Conservation (phyloP, 2,888 invertebrate genomes). For the Acronicta aceris region DNA sequence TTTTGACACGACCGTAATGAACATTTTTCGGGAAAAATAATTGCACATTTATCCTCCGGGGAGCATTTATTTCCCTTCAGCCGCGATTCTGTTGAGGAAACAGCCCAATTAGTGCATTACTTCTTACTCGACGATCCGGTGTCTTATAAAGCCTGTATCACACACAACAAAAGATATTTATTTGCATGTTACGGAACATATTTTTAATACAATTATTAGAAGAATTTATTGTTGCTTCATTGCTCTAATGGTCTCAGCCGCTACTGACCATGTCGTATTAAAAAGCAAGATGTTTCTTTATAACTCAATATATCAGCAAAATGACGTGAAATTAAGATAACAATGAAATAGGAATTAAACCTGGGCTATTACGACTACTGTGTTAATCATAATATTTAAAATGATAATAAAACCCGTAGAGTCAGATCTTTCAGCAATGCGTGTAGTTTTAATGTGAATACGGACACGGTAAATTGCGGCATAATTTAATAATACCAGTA, state of each 20-base stretch:
- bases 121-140: conserved; percentile 69
- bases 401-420: conserved; percentile 26
- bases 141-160: conserved; percentile 52
- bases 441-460: conserved; percentile 52
- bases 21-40: conserved; percentile 82
- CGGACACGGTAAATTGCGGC: conserved; percentile 60
- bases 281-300: neutral
- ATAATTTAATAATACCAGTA: conserved; percentile 65
- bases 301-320: neutral
- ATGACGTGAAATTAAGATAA: conserved; percentile 13
- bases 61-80: conserved; percentile 85
- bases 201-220: too few species aligned
- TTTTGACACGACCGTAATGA: conserved; percentile 79
- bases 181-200: too few species aligned
- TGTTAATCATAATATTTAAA: conserved; percentile 22
- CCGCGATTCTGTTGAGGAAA: conserved; percentile 76
- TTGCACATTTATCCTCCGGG: conserved; percentile 80
- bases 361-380: neutral
- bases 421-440: conserved; percentile 61
- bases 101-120: conserved; percentile 83
- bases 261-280: too few species aligned
- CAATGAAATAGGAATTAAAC: conserved; percentile 19
- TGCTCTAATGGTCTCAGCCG: too few species aligned
- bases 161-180: conserved; percentile 52
- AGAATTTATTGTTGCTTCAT: too few species aligned